Evolutionary conservation across 2,113 vertebrate genomes (phyloP).

Genomic region (Gavialis gangeticus): DNA sequence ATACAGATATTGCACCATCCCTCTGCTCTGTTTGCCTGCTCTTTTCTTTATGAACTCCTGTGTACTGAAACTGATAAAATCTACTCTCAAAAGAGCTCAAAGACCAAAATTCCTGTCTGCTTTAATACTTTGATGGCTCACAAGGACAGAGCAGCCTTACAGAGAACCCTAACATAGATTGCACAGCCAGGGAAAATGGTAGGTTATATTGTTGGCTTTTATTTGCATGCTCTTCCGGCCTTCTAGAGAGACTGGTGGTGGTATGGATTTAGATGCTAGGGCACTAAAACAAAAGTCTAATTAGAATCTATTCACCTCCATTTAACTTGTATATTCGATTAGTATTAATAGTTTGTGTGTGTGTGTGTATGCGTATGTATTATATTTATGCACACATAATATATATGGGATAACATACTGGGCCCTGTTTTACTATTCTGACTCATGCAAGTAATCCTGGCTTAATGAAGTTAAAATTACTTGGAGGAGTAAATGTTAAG

Average conservation of each 20-base stretch:
- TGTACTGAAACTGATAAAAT: not conserved
- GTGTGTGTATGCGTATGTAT: too few species aligned
- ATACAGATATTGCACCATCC: not conserved
- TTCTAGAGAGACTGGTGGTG: not conserved
- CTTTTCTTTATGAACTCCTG: not conserved
- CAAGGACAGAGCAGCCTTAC: not conserved
- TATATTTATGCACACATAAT: too few species aligned
- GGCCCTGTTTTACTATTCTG: constrained; percentile 5
- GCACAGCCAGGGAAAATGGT: not conserved
- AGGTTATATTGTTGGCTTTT: not conserved
- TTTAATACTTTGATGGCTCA: not conserved
- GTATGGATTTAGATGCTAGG: accelerated
- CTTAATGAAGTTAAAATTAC: not conserved
- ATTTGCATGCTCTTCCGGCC: not conserved
- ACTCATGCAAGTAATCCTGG: not conserved
- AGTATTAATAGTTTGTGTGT: too few species aligned
- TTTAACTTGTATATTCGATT: not conserved
- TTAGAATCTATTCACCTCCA: not conserved
- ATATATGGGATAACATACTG: too few species aligned
- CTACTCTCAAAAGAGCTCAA: not conserved
- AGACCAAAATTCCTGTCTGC: not conserved
- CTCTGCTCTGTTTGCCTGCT: not conserved
- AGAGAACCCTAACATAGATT: not conserved
- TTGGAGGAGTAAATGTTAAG: not conserved
- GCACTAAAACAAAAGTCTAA: not conserved